Conservation (phyloP, 2,113 vertebrate species). For the Otocyon megalotis region DNA sequence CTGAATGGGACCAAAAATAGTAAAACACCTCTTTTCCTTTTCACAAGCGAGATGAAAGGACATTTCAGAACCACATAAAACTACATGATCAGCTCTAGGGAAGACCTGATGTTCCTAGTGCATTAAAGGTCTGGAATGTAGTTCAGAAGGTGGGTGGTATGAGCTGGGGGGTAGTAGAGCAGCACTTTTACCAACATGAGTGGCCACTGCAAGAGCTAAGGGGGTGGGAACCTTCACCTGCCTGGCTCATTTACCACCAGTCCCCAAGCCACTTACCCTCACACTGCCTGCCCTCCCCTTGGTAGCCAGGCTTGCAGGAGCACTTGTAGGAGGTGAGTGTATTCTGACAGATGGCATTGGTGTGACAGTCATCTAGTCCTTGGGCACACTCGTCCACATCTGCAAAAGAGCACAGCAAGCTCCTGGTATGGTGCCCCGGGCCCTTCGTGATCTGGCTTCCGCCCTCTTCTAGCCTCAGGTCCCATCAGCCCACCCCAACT, state of each 20-base stretch:
- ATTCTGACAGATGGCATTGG: slow-evolving; percentile 96
- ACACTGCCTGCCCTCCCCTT: slow-evolving; percentile 94
- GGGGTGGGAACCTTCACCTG: neutral
- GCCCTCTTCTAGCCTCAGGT: neutral
- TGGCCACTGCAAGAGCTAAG: neutral
- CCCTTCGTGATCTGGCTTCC: neutral
- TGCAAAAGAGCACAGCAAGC: slow-evolving; percentile 82
- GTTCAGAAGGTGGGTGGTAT: neutral
- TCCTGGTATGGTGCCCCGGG: neutral
- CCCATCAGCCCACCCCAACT: neutral
- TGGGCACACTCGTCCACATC: slow-evolving; percentile 95
- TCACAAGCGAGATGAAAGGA: slow-evolving; percentile 34
- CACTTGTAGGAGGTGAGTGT: slow-evolving; percentile 95
- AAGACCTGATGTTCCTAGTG: neutral
- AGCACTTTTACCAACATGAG: neutral
- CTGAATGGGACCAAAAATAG: neutral
- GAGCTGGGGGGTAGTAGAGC: neutral
- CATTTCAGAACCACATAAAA: slow-evolving; percentile 27
- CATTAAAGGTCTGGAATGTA: neutral
- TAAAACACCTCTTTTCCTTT: neutral
- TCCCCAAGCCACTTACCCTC: slow-evolving; percentile 87
- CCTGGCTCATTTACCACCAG: neutral
- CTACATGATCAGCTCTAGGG: neutral
- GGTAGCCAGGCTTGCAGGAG: slow-evolving; percentile 95
- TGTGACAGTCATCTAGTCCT: slow-evolving; percentile 95